Conservation (phyloP, 2,113 vertebrate species). For the Gadus macrocephalus region DNA sequence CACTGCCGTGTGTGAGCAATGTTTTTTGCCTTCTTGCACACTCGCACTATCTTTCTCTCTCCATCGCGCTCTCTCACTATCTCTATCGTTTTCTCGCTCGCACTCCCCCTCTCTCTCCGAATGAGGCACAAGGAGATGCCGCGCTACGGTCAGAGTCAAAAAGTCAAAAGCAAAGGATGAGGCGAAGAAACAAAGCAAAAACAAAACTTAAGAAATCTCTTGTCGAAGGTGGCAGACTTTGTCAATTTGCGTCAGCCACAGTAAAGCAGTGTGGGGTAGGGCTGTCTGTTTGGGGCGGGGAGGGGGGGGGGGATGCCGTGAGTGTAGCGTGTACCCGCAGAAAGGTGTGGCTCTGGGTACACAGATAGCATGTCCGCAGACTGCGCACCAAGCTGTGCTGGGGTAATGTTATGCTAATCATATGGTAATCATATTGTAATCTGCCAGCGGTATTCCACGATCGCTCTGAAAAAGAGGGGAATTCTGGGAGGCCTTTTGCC, state of each 20-base stretch:
- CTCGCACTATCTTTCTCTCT: neutral
- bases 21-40: no score
- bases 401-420: constrained; percentile 66
- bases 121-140: no score
- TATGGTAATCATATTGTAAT: constrained; percentile 71
- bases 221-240: neutral
- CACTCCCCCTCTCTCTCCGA: neutral
- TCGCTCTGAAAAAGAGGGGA: constrained; percentile 30
- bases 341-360: no score
- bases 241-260: neutral
- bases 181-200: neutral
- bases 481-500: constrained; percentile 40
- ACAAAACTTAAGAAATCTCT: no score
- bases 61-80: neutral
- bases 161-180: neutral
- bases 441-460: constrained; percentile 42
- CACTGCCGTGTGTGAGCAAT: neutral
- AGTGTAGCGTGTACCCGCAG: constrained; percentile 13
- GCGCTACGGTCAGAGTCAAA: no score
- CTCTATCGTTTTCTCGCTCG: neutral
- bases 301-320: constrained; percentile 13
- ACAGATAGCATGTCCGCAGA: constrained; percentile 48
- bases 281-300: neutral
- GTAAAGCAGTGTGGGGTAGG: neutral
- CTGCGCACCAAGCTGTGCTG: constrained; percentile 50